Evolutionary conservation across 2,113 vertebrate genomes (phyloP).

Genomic region (Aegithalos caudatus): DNA sequence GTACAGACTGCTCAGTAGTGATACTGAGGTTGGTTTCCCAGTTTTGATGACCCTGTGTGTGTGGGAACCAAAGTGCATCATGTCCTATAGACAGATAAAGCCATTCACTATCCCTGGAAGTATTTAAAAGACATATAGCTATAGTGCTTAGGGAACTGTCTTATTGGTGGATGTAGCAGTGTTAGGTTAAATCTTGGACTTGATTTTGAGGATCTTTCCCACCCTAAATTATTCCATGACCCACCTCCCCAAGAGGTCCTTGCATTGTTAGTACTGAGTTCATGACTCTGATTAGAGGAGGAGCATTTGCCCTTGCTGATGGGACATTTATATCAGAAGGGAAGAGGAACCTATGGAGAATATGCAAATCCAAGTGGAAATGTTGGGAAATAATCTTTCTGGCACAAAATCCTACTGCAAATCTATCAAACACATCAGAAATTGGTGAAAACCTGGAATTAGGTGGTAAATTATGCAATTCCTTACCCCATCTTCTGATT

Average conservation of each 20-base stretch:
- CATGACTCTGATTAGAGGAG: not conserved
- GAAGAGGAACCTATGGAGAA: not conserved
- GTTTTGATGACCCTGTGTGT: not conserved
- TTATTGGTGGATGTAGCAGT: not conserved
- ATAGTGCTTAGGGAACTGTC: not conserved
- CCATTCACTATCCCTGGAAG: not conserved
- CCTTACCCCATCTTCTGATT: not conserved
- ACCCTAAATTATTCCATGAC: not conserved
- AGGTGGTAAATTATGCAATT: not conserved
- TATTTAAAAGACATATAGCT: accelerated
- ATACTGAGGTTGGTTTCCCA: not conserved
- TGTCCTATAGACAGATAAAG: not conserved
- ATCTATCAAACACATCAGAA: not conserved
- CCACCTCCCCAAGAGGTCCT: not conserved
- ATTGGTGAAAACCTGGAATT: not conserved
- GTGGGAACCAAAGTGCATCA: not conserved
- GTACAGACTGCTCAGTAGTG: not conserved
- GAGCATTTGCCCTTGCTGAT: not conserved
- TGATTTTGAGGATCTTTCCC: not conserved
- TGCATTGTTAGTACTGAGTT: not conserved
- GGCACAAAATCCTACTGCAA: not conserved
- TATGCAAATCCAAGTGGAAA: not conserved
- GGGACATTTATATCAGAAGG: not conserved
- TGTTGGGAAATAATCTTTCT: not conserved
- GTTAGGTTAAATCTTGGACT: not conserved